Evolutionary conservation across 2,888 invertebrate species (phyloP), one percentile per base, ranked within the genome.

Genomic region (Candidula unifasciata): DNA sequence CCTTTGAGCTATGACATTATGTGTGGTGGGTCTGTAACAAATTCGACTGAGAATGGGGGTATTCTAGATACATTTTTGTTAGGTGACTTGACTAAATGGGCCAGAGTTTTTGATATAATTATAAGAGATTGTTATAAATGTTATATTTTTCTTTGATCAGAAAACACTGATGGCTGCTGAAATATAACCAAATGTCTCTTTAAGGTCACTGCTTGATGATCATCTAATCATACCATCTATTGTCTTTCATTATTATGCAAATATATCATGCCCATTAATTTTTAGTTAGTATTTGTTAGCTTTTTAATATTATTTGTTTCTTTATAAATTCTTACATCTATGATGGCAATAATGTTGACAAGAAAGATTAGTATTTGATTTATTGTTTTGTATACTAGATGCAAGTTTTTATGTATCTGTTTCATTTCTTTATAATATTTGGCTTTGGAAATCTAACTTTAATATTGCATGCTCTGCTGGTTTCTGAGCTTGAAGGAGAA

Each of bases 171-270:
- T 52, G 44, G 54, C 24, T 74, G 52, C 52, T 74, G 73, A 74
- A 44, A 21, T 37, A n/a, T 24, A 71, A 37, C 24, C 5, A 37
- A 37, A 13, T 74, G 52, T 3, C n/a, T 13, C 27, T 21, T 18
- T 54, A 54, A 54, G 30, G 27, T 33, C 21, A 54, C 52, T 24
- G 27, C 21, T 30, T 3, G 30, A 54, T 74, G 30, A 30, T 74
- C 54, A 74, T 74, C 18, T 27, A 74, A 54, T 74, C 30, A 54
- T 30, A 74, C 27, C 52, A 52, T 74, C 73, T 74, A 54, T 74
- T 54, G 54, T 54, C 21, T 8, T 30, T 74, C 27, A 54, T 44
- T 54, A 27, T 24, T 54, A 30, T 54, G 30, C 44, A 44, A 27
- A n/a, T 73, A 44, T 44, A 2, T n/a, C 24, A 44, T 52, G n/a